phyloP scores from a whole-genome alignment of 2,888 invertebrate genomes.

The Tinea semifulvella region DNA sequence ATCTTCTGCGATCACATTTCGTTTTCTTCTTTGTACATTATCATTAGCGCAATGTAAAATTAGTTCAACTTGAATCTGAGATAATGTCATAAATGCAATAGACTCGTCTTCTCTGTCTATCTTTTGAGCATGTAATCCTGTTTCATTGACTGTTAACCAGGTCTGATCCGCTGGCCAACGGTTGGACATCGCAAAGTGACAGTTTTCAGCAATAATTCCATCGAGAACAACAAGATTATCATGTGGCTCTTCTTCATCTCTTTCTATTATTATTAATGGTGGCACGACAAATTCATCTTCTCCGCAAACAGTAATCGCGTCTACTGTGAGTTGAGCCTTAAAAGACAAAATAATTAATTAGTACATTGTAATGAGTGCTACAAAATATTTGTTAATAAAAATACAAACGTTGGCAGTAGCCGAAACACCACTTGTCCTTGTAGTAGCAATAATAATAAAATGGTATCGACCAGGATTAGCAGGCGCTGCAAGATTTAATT shows the following conservation, averaged over 20 bases:
- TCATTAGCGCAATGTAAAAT: conserved; percentile 37
- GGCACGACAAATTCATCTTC: conserved; percentile 30
- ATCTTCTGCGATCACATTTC: conserved; percentile 27
- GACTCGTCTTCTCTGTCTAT: conserved; percentile 55
- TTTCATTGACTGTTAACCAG: conserved; percentile 49
- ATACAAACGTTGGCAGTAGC: conserved; percentile 33
- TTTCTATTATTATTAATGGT: conserved; percentile 44
- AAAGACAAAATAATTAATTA: conserved; percentile 11
- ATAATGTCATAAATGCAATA: conserved; percentile 53
- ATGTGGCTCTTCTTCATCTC: conserved; percentile 47
- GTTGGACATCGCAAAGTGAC: conserved; percentile 39
- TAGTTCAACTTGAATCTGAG: conserved; percentile 57
- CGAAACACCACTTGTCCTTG: conserved; percentile 15
- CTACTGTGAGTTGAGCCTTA: conserved; percentile 42
- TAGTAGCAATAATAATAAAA: conserved; percentile 32
- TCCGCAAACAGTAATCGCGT: conserved; percentile 31
- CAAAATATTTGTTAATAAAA: not conserved
- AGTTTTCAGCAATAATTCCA: conserved; percentile 28
- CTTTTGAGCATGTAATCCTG: conserved; percentile 37
- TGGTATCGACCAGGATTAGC: conserved; percentile 36
- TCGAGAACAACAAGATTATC: conserved; percentile 36
- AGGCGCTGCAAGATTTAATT: conserved; percentile 39
- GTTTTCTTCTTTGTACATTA: conserved; percentile 28
- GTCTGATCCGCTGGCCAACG: conserved; percentile 45
- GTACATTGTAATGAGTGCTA: not conserved